Evolutionary conservation across 2,888 invertebrate genomes (phyloP), one percentile per base, ranked within the genome.

Genomic region (Eristalinus aeneus): DNA sequence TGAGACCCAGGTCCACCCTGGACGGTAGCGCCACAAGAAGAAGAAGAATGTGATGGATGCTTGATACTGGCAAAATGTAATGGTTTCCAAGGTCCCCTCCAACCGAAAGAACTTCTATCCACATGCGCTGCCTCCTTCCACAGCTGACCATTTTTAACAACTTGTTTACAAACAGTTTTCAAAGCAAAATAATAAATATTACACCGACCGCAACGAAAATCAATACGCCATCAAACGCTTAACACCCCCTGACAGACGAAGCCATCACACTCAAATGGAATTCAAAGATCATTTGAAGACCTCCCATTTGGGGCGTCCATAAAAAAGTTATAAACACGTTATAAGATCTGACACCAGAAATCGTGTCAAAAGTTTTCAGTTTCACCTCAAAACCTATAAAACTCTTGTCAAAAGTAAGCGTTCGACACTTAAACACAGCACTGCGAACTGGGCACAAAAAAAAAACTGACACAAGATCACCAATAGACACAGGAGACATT

Each of bases 361-460:
- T 16, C 46, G 6, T 46, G 46, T 46, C 46, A 46, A 46, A 46
- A 46, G 46, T 46, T 8, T 16, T 8, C 46, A 46, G 46, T 46
- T 73, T 31, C 53, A 64, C 58, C 58, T 32, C 9, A 72, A 78
- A n/a, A 63, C 39, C 56, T 8, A 46, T 46, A 46, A 46, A 46
- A 46, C 46, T 46, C 46, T 46, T 46, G 46, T 46, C 46, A 84
- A 79, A 84, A 79, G 64, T 79, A 74, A 74, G 79, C 16, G 71
- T 79, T 36, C 71, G 34, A 20, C 11, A 64, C 23, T 54, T 32
- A 36, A 34, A 34, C 34, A 22, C 32, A 27, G 23, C 68, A 34
- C 39, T 22, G 16, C 53, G 8, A 32, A 39, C 46, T 61, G 2
- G 20, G n/a, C 2, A 36, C 0, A 11, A 9, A 11, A 9, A 39